A percentile compares a stretch with the other conserved stretches of the same genome.
These are phyloP conservation scores for Pygocentrus nattereri DNA, from an alignment of 2,797 vertebrate species.

Conservation along the genomic window DNA sequence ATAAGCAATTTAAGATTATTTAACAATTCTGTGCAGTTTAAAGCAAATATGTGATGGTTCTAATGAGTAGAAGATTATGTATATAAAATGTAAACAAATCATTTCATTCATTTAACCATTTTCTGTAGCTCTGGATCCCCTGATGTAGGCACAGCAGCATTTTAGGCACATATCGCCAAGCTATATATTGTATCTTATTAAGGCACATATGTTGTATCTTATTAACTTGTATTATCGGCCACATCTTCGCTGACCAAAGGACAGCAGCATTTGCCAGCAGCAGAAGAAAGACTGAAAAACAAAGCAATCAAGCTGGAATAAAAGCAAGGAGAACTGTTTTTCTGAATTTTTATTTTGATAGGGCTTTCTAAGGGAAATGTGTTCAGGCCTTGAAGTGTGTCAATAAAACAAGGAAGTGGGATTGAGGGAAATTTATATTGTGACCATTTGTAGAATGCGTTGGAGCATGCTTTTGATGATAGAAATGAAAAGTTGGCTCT, in stretches of 20 bases:
- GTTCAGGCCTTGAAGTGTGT: neutral
- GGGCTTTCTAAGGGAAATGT: neutral
- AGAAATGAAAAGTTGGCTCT: conserved; percentile 9
- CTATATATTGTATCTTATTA: too few relatives aligned
- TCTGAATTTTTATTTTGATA: neutral
- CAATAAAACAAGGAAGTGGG: conserved; percentile 1
- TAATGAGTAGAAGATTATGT: too few relatives aligned
- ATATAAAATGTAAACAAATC: too few relatives aligned
- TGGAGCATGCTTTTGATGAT: neutral
- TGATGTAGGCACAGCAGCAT: too few relatives aligned
- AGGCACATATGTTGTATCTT: too few relatives aligned
- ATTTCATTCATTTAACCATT: too few relatives aligned
- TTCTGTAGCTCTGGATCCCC: too few relatives aligned
- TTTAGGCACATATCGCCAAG: too few relatives aligned
- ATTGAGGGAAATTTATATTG: neutral
- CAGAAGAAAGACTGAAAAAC: neutral
- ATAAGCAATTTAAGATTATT: too few relatives aligned
- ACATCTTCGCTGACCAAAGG: neutral
- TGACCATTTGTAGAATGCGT: neutral
- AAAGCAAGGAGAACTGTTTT: neutral
- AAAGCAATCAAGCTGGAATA: neutral
- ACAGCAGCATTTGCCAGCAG: neutral
- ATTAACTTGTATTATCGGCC: neutral
- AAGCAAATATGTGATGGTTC: too few relatives aligned
- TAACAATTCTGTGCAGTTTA: too few relatives aligned